Conservation (phyloP, 2,113 vertebrate species). For the Catharus fuscescens region DNA sequence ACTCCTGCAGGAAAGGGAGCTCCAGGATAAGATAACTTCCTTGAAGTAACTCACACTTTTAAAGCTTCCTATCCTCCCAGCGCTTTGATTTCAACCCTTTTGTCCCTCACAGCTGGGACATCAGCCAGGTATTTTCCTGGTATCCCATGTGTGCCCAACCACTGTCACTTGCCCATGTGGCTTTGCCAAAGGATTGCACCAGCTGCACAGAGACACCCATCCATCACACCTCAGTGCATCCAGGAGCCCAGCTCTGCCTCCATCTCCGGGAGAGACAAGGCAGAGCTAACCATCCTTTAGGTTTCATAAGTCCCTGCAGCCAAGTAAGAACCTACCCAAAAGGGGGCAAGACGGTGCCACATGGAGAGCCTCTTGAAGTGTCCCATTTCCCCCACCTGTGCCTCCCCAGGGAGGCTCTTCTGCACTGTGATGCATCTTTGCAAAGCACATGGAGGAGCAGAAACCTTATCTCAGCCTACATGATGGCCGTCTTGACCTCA, state of each 20-base stretch:
- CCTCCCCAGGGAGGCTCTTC: neutral
- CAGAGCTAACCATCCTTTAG: neutral
- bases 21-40: neutral
- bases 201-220: neutral
- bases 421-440: neutral
- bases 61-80: neutral
- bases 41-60: neutral
- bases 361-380: neutral
- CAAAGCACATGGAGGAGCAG: rapidly evolving
- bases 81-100: neutral
- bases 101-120: neutral
- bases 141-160: neutral
- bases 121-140: neutral
- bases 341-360: neutral
- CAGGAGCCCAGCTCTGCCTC: neutral
- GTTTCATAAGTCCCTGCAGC: neutral
- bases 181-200: neutral
- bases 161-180: neutral
- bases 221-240: neutral
- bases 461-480: neutral
- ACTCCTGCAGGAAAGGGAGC: neutral
- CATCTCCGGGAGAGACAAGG: neutral
- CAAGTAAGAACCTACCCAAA: neutral
- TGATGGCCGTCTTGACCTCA: neutral
- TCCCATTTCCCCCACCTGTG: neutral